Conservation (phyloP, 2,797 vertebrate genomes). For the Alectoris magna region DNA sequence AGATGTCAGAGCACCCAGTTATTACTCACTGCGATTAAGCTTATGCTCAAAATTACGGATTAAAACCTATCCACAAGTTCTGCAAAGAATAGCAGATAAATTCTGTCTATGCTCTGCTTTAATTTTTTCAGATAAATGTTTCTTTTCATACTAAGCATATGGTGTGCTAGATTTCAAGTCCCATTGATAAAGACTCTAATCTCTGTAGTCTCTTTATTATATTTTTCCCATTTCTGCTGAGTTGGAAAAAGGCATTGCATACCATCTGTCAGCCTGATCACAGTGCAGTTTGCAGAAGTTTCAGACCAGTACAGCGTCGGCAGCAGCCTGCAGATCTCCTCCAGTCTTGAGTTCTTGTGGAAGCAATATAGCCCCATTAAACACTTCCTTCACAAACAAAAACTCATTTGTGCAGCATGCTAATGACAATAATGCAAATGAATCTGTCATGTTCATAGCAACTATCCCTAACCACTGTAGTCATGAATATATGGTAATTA, state of each 20-base stretch:
- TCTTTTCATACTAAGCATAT: constrained; percentile 65
- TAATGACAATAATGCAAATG: constrained; percentile 61
- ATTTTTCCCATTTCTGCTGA: constrained; percentile 66
- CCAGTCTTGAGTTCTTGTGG: background rate
- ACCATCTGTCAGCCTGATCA: constrained; percentile 9
- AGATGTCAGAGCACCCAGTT: background rate
- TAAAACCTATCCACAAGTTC: background rate
- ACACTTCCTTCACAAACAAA: constrained; percentile 32
- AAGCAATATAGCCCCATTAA: constrained; percentile 34
- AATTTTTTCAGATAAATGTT: constrained; percentile 49
- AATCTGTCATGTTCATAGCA: constrained; percentile 52
- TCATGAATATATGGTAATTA: constrained; percentile 76
- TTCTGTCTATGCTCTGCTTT: constrained; percentile 16
- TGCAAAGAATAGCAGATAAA: constrained; percentile 38
- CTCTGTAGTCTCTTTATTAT: constrained; percentile 47
- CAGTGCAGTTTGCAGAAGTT: background rate
- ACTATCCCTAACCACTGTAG: constrained; percentile 60
- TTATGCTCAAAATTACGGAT: background rate
- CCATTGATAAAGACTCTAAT: constrained; percentile 66
- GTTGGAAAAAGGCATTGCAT: constrained; percentile 39
- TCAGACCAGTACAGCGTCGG: background rate
- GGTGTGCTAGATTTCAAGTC: constrained; percentile 58
- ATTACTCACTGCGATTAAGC: background rate
- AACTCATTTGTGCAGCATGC: constrained; percentile 38
- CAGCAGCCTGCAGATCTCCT: constrained; percentile 26